These are phyloP conservation scores for Psophia crepitans DNA, from an alignment of 2,113 vertebrate species.

Conservation along the genomic window DNA sequence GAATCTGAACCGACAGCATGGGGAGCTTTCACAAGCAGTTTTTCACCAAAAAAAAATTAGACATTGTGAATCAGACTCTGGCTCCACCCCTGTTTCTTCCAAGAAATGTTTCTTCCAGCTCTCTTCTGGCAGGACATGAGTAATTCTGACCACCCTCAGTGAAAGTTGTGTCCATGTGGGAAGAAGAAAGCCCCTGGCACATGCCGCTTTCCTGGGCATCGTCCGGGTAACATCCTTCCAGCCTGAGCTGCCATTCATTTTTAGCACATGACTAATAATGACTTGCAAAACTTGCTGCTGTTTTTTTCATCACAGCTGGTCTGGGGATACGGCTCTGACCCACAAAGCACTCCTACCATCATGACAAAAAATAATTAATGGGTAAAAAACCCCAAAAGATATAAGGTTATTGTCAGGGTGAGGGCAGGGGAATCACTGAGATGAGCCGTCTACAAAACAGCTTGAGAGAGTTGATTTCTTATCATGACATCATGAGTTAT, in stretches of 20 bases:
- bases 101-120: neutral
- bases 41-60: neutral
- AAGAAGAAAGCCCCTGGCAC: slow-evolving; percentile 21
- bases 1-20: neutral
- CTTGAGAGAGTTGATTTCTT: neutral
- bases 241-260: slow-evolving; percentile 3
- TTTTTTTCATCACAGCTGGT: slow-evolving; percentile 33
- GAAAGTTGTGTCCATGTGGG: neutral
- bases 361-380: slow-evolving; percentile 10
- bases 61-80: neutral
- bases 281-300: slow-evolving; percentile 36
- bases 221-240: neutral
- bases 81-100: neutral
- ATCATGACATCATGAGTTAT: neutral
- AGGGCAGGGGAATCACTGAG: neutral
- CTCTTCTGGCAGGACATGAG: slow-evolving; percentile 9
- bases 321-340: slow-evolving; percentile 29
- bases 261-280: slow-evolving; percentile 21
- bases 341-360: neutral
- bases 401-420: neutral
- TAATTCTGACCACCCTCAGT: slow-evolving; percentile 8
- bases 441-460: slow-evolving; percentile 12
- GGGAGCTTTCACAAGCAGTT: neutral
- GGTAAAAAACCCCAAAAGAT: neutral
- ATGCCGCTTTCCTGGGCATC: neutral